These are phyloP conservation scores for Brachylomia viminalis DNA, from an alignment of 2,888 invertebrate genomes.

Conservation along the genomic window DNA sequence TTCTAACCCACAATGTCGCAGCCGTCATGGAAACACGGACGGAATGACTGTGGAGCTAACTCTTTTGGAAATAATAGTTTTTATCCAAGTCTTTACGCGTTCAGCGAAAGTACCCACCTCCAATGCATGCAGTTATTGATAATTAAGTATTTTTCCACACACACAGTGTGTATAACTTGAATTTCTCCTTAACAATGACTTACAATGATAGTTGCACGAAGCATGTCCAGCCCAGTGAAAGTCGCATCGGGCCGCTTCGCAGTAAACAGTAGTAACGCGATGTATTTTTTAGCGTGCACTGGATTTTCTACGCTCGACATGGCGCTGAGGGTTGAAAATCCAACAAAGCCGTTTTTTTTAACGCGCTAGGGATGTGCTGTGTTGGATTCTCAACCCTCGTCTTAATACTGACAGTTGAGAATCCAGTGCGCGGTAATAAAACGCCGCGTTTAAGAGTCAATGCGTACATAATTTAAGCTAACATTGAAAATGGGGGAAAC, in stretches of 20 bases:
- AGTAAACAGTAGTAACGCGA: not conserved
- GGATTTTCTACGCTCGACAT: not conserved
- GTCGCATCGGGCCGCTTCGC: constrained; percentile 15
- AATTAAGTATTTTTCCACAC: constrained; percentile 27
- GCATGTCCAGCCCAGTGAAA: constrained; percentile 52
- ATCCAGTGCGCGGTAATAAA: not conserved
- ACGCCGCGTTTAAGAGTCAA: not conserved
- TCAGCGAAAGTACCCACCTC: constrained; percentile 16
- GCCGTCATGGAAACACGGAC: too few species aligned
- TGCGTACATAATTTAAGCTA: not conserved
- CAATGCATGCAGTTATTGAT: constrained; percentile 6
- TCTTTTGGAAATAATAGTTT: too few species aligned
- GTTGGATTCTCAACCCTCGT: not conserved
- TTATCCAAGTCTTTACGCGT: too few species aligned
- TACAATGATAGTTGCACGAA: constrained; percentile 26
- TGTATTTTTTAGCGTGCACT: not conserved
- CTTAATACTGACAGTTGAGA: not conserved
- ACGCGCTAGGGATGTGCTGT: not conserved
- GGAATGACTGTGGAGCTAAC: too few species aligned
- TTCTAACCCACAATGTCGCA: too few species aligned
- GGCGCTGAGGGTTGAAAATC: not conserved
- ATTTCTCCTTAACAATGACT: constrained; percentile 54
- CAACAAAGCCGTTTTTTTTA: not conserved
- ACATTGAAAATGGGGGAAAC: constrained; percentile 14
- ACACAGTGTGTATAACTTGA: constrained; percentile 20